Percentiles rank a stretch among this genome's conserved stretches.
Conservation (phyloP, 2,888 invertebrate genomes). For the Mylabris sibirica region DNA sequence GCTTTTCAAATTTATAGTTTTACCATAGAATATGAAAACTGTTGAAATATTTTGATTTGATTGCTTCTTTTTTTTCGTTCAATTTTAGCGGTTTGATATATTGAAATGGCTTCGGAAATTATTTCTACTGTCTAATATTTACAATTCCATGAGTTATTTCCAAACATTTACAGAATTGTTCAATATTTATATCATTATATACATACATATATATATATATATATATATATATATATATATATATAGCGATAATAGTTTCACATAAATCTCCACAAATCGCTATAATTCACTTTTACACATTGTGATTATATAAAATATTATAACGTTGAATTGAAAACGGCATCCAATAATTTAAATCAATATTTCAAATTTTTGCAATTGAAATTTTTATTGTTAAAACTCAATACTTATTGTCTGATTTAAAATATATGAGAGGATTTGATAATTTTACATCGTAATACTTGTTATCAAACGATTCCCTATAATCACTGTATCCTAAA, state of each 20-base stretch:
- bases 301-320: background rate
- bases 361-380: background rate
- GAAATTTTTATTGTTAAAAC: background rate
- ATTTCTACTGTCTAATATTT: constrained; percentile 5
- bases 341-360: background rate
- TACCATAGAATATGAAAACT: background rate
- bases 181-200: constrained; percentile 3
- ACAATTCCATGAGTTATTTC: background rate
- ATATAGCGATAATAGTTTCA: background rate
- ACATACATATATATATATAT: too few relatives aligned
- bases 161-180: background rate
- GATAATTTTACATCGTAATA: too few relatives aligned
- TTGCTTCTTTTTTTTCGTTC: background rate
- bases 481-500: too few relatives aligned
- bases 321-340: background rate
- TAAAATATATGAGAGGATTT: too few relatives aligned
- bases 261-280: background rate
- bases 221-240: too few relatives aligned
- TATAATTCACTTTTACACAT: constrained; percentile 1
- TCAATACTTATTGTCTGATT: too few relatives aligned
- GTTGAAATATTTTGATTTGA: constrained; percentile 2
- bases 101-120: background rate
- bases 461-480: too few relatives aligned
- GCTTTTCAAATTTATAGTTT: background rate
- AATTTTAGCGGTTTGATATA: background rate